phyloP scores from a whole-genome alignment of 2,888 invertebrate genomes.

The Spicauda simplicius region DNA sequence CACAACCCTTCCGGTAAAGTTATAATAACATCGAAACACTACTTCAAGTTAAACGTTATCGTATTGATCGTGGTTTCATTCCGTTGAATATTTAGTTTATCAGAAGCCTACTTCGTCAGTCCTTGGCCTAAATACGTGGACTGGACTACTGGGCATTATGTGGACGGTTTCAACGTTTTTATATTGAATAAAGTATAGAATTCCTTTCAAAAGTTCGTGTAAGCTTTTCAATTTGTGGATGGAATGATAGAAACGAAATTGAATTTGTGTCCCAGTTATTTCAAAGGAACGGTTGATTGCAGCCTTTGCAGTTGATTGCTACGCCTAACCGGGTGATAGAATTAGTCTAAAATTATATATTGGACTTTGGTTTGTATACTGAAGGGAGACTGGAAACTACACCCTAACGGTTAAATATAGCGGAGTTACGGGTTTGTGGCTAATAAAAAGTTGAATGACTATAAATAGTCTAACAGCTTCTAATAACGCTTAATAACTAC shows the following conservation, averaged over 20 bases:
- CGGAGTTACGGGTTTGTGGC: too few relatives aligned
- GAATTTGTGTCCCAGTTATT: background rate
- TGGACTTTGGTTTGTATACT: too few relatives aligned
- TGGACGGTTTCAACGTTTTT: background rate
- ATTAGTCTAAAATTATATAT: too few relatives aligned
- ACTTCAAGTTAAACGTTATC: background rate
- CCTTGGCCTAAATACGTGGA: slow-evolving; percentile 32
- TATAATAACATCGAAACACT: background rate
- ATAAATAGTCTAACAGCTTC: too few relatives aligned
- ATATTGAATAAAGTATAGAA: background rate
- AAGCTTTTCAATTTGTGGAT: background rate
- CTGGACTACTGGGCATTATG: slow-evolving; percentile 6
- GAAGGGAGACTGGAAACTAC: too few relatives aligned
- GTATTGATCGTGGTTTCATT: slow-evolving; percentile 14
- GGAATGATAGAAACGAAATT: background rate
- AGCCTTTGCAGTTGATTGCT: too few relatives aligned
- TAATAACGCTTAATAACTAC: too few relatives aligned
- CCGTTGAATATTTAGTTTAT: slow-evolving; percentile 17
- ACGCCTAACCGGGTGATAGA: too few relatives aligned
- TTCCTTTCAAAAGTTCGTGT: background rate
- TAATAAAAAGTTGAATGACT: too few relatives aligned
- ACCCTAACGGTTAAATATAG: too few relatives aligned
- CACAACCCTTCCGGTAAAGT: background rate
- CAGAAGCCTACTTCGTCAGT: slow-evolving; percentile 18
- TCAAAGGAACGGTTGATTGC: background rate